Base-by-base conservation (phyloP, 2,113 vertebrate species). In the Saccopteryx leptura region DNA sequence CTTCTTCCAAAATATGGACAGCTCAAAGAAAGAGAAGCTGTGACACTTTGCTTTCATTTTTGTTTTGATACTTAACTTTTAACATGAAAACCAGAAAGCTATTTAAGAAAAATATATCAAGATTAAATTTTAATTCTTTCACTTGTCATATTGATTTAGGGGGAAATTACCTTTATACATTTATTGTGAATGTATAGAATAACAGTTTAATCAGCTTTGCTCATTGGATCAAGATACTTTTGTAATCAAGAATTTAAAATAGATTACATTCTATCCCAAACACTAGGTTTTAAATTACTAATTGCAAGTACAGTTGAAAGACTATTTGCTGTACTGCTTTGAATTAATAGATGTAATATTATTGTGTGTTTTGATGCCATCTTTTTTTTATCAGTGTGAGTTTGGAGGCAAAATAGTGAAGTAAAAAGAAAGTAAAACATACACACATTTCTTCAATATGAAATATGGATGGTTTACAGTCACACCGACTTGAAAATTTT, bases 31-130 rank as follows among this genome's bases (percentile, higher is more conserved):
- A 89, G 71, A 87, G 68, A 88, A 76, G 28, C 50, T 28, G 17
- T 74, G 66, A 48, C 79, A 80, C 95, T 91, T 93, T 96, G 81
- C 90, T 96, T 97, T 96, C 86, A 88, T 96, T 97, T 97, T 96
- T 17, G 3, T 82, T 91, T 94, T 96, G 33, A 76, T 85, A 69
- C 61, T 94, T 74, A 66, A 66, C 24, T 80, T 95, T 71, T 79
- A 92, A 76, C 66, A 78, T 60, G 83, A 81, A 58, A 93, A 89
- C 24, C 14, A 82, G 75, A 82, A 78, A 71, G 52, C 82, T 85
- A 48, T 92, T 97, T 33, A 12, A 0, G 72, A 92, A 95, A 94
- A 89, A 60, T 72, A 69, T 81, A 61, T 75, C 18, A 78, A 52
- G 33, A 69, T 94, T 82, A 71, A 71, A 90, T 87, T 95, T 94